These are phyloP conservation scores for Leptinotarsa tumamoca DNA, from an alignment of 2,888 invertebrate species.

Conservation along the genomic window DNA sequence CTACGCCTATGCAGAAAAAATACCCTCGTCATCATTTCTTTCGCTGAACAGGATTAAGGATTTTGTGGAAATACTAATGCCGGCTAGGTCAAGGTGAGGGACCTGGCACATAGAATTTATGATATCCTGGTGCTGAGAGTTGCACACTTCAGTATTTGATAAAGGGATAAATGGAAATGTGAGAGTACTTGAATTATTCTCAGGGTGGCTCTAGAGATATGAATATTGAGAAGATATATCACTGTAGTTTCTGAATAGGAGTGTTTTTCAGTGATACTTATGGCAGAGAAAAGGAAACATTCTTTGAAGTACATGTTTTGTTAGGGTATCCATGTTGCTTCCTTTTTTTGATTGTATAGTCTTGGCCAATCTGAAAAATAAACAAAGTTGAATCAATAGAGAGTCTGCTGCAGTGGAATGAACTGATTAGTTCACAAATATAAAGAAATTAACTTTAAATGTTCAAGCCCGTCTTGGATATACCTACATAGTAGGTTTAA, in stretches of 20 bases:
- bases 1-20: constrained; percentile 1
- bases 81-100: constrained; percentile 3
- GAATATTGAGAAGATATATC: neutral
- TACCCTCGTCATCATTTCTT: constrained; percentile 6
- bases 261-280: neutral
- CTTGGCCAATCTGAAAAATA: too few species aligned
- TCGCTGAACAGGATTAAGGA: constrained; percentile 8
- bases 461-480: too few species aligned
- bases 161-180: constrained; percentile 12
- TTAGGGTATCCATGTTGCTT: too few species aligned
- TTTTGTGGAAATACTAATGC: constrained; percentile 11
- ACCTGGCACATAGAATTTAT: neutral
- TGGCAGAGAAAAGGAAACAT: too few species aligned
- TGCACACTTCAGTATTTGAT: constrained; percentile 6
- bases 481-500: too few species aligned
- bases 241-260: neutral
- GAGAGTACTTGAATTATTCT: constrained; percentile 6
- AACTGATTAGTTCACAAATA: too few species aligned
- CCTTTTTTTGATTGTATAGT: too few species aligned
- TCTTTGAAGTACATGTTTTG: too few species aligned
- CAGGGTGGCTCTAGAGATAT: neutral
- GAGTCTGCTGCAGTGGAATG: too few species aligned
- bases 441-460: too few species aligned
- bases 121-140: constrained; percentile 12
- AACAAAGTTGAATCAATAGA: too few species aligned